Conservation (phyloP, 2,888 invertebrate genomes). For the Drepana falcataria region DNA sequence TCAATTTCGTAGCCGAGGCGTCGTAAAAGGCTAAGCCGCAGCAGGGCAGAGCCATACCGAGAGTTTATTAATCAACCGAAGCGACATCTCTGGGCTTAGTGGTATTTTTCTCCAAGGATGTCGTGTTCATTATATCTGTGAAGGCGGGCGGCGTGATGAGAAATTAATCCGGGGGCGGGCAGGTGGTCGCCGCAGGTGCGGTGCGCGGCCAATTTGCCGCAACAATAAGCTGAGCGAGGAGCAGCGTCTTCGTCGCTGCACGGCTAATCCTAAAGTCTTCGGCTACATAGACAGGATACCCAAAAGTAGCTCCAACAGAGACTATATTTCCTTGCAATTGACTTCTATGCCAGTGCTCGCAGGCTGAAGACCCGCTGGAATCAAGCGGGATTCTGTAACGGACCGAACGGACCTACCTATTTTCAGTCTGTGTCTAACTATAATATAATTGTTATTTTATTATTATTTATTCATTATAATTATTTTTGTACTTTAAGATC, state of each 20-base stretch:
- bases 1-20: conserved; percentile 30
- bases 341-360: too few relatives aligned
- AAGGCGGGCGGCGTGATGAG: conserved; percentile 66
- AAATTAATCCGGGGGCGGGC: conserved; percentile 69
- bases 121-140: conserved; percentile 65
- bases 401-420: too few relatives aligned
- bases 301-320: background rate
- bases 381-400: too few relatives aligned
- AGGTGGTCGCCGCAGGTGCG: conserved; percentile 62
- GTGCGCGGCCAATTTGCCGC: conserved; percentile 52
- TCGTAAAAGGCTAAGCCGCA: conserved; percentile 39
- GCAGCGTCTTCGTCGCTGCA: conserved; percentile 20
- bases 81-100: conserved; percentile 54
- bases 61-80: conserved; percentile 70
- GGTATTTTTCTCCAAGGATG: conserved; percentile 67
- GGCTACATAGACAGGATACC: conserved; percentile 24
- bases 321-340: background rate
- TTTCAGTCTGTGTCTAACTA: too few relatives aligned
- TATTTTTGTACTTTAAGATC: too few relatives aligned
- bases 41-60: conserved; percentile 19
- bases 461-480: too few relatives aligned
- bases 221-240: conserved; percentile 31
- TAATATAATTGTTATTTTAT: too few relatives aligned
- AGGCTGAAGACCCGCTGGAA: too few relatives aligned
- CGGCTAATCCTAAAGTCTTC: conserved; percentile 37